Evolutionary conservation across 2,113 vertebrate species (phyloP).

Genomic region (Clarias macrocephalus): DNA sequence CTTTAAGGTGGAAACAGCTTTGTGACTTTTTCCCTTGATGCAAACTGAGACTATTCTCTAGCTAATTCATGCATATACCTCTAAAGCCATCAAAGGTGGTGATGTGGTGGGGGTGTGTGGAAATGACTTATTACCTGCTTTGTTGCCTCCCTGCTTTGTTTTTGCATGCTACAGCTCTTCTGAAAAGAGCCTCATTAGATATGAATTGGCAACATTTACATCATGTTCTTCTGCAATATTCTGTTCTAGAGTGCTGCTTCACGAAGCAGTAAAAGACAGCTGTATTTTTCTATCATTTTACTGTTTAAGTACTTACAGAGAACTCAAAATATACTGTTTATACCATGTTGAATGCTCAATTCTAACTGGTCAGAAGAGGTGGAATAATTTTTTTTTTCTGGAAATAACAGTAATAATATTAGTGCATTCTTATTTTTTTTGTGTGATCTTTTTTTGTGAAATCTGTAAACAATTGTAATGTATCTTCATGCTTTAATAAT

Average conservation of each 20-base stretch:
- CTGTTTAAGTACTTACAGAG: not conserved
- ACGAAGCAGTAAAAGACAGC: not conserved
- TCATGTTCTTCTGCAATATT: not conserved
- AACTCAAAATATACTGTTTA: not conserved
- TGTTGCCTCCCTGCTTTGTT: constrained; percentile 34
- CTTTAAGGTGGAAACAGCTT: constrained; percentile 31
- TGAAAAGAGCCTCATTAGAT: constrained; percentile 37
- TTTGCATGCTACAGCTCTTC: constrained; percentile 29
- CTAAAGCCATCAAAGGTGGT: not conserved
- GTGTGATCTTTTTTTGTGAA: not conserved
- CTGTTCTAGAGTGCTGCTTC: not conserved
- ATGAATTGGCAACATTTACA: constrained; percentile 24
- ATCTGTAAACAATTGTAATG: not conserved
- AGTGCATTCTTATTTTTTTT: not conserved
- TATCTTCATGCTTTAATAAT: not conserved
- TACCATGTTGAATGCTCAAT: not conserved
- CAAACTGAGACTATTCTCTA: constrained; percentile 4
- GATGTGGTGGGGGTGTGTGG: not conserved
- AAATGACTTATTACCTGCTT: constrained; percentile 32
- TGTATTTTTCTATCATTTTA: not conserved
- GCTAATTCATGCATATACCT: not conserved
- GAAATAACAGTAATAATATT: not conserved
- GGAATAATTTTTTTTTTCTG: not conserved
- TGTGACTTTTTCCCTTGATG: constrained; percentile 26
- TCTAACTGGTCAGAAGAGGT: not conserved